phyloP scores from a whole-genome alignment of 2,113 vertebrate species.

The Nesoenas mayeri region DNA sequence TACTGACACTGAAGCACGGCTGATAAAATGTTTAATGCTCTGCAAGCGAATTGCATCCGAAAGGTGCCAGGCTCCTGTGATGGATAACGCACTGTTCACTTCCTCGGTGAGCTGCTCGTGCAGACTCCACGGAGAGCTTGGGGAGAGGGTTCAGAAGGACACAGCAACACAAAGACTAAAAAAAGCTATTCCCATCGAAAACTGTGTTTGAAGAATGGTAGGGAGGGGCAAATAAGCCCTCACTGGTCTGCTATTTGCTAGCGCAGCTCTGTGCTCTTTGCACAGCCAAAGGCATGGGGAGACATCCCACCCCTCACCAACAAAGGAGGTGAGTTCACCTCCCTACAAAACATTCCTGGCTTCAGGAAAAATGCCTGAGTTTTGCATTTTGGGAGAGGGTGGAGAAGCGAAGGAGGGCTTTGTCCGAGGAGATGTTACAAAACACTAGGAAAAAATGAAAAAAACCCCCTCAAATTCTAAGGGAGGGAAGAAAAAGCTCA shows the following conservation, averaged over 20 bases:
- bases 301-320: neutral
- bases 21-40: neutral
- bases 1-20: neutral
- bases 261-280: neutral
- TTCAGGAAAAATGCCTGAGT: neutral
- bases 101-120: neutral
- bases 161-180: neutral
- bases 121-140: neutral
- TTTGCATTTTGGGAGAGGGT: neutral
- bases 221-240: neutral
- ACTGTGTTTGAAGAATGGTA: neutral
- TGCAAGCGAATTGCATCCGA: accelerated
- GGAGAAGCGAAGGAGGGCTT: neutral
- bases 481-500: neutral
- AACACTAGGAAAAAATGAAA: neutral
- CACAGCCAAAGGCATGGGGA: neutral
- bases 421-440: neutral
- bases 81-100: neutral
- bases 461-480: neutral
- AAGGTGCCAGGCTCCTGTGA: neutral
- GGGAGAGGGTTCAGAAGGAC: neutral
- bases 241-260: neutral
- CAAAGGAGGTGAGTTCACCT: neutral
- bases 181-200: neutral
- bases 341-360: neutral